Base-by-base conservation (phyloP, 2,797 vertebrate genomes). In the Aldrovandia affinis region DNA sequence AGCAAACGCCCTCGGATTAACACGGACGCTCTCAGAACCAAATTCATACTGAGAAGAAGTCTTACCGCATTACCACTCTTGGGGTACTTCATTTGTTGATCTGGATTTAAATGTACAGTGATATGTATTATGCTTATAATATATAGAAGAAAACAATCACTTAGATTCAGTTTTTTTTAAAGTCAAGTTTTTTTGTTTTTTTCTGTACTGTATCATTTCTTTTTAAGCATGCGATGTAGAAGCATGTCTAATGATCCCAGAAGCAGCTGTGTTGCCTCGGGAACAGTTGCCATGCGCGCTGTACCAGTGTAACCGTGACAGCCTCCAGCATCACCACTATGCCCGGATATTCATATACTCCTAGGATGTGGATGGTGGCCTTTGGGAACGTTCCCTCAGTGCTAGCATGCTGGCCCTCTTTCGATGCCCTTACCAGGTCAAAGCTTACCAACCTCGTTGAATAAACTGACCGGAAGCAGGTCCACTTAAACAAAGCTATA, bases 51-150 rank as follows among this genome's bases (percentile, higher is more conserved):
- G 1, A 25, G 54, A 78, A 70, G 33, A 47, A 18, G 3, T 81
- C 79, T 81, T 18, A 81, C 33, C 30, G 15, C 15, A 10, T 57
- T 59, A 20, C 20, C 36, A 52, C 44, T 36, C 20, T 44, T 15
- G 57, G 9, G 22, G 25, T 85, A 70, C 81, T 52, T 54, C 57
- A 39, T 85, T 59, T 78, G 80, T 33, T 84, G 63, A 80, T 55
- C 73, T 81, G 52, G 70, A 77, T 77, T 83, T 73, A 80, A 68
- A 36, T 80, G 78, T 68, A 55, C 73, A 75, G 61, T 50, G 42
- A 42, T 75, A 77, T 85, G 63, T 75, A 81, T 81, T 82, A 61
- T 78, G 80, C 59, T 85, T 82, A 78, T 65, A 50, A 78, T 78
- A 70, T 30, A 68, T 28, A 65, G 59, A 61, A 63, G 73, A 44